Evolutionary conservation across 2,113 vertebrate species (phyloP), one percentile per base, ranked within the genome.

Genomic region (Delphinapterus leucas): DNA sequence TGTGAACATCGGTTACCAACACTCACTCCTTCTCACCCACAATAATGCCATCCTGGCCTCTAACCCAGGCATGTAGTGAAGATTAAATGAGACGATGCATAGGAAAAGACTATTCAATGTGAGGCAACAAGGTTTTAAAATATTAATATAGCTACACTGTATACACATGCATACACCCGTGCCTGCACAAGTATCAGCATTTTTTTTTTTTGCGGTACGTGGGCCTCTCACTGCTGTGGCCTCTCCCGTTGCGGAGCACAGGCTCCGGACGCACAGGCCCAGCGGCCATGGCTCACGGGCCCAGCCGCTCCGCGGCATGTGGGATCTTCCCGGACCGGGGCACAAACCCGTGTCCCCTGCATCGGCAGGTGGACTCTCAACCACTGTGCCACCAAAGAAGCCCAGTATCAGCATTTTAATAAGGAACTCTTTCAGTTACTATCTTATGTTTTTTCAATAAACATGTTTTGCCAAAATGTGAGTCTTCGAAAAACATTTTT

Each of bases 401-500:
- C 47, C 47, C 11, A 85, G 38, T n/a, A 58, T 73, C 70, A 88
- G 6, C 58, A 47, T 87, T 92, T 71, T 83, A 71, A 80, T 74
- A 91, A 36, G 41, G 15, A 95, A 82, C 17, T 70, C 7, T 53
- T 76, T 55, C 44, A 31, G 10, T 65, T 92, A 77, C n/a, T 89
- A 11, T 55, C 73, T 73, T 67, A 82, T 36, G 25, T 9, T 21
- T 90, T 95, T 88, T 60, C 49, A 65, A 14, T 68, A 70, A 90
- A 49, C 9, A 80, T 11, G 36, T 81, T 88, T 91, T 61, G 70
- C 81, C 95, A 88, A 92, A 80, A 85, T 63, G 47, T 80, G 49
- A 96, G 31, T 90, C 77, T 94, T 93, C 63, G 90, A 79, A 90
- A 92, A 95, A 82, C 60, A 95, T 44, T 96, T 79, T 74, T 84